Evolutionary conservation across 2,888 invertebrate genomes (phyloP).

Genomic region (Cheilosia grossa): DNA sequence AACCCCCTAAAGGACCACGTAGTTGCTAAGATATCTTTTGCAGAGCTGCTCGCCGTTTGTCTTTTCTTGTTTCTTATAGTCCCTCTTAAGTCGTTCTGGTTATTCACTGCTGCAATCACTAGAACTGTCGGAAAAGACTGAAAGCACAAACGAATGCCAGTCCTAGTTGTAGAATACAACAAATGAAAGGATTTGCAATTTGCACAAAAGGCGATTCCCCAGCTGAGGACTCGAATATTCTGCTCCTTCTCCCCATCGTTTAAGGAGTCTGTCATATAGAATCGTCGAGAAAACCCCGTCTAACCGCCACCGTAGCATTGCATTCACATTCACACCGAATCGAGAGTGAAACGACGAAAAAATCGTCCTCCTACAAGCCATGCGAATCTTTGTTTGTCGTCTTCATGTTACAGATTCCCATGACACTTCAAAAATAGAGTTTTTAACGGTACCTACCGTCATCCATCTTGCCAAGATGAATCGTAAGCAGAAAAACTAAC

Average conservation of each 20-base stretch:
- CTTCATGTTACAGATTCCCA: slow-evolving; percentile 68
- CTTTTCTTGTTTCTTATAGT: slow-evolving; percentile 14
- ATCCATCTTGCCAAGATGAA: slow-evolving; percentile 57
- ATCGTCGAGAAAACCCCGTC: neutral
- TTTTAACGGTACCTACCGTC: slow-evolving; percentile 56
- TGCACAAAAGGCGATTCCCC: slow-evolving; percentile 57
- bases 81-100: slow-evolving; percentile 34
- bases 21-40: slow-evolving; percentile 21
- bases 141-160: slow-evolving; percentile 25
- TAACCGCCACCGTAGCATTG: neutral
- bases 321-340: slow-evolving; percentile 17
- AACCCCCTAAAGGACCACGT: slow-evolving; percentile 38
- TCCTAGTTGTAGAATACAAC: neutral
- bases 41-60: slow-evolving; percentile 13
- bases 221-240: slow-evolving; percentile 53
- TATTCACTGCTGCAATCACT: slow-evolving; percentile 47
- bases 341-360: slow-evolving; percentile 11
- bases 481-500: slow-evolving; percentile 63
- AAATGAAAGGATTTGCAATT: slow-evolving; percentile 54
- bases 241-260: slow-evolving; percentile 29
- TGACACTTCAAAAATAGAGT: slow-evolving; percentile 57
- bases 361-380: slow-evolving; percentile 7
- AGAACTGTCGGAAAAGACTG: slow-evolving; percentile 24
- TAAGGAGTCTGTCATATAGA: slow-evolving; percentile 35
- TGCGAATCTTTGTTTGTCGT: slow-evolving; percentile 56